Percentiles rank a stretch among this genome's conserved stretches.
phyloP scores from a whole-genome alignment of 2,113 vertebrate genomes.

The Trogon melanurus region DNA sequence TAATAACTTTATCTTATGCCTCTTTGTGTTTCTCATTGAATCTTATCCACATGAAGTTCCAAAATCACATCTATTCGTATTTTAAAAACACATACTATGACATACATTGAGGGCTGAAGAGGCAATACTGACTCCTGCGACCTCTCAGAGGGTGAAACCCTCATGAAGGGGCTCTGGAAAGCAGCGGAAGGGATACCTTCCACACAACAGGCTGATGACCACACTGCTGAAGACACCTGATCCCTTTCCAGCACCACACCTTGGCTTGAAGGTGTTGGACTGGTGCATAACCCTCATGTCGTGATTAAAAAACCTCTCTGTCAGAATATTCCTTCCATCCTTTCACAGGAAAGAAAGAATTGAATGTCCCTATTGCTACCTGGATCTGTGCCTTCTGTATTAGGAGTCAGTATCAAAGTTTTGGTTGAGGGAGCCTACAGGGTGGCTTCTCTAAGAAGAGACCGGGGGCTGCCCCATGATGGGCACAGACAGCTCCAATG shows the following conservation, averaged over 20 bases:
- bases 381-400: neutral
- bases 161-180: neutral
- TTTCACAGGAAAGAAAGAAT: neutral
- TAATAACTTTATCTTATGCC: neutral
- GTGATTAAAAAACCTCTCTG: neutral
- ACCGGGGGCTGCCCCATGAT: fast-evolving
- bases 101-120: neutral
- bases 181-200: neutral
- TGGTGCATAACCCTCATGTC: neutral
- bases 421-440: neutral
- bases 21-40: neutral
- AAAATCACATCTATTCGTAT: neutral
- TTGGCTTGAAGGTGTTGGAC: neutral
- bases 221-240: neutral
- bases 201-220: neutral
- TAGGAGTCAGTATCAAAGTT: neutral
- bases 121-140: neutral
- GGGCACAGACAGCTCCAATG: fast-evolving
- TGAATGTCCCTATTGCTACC: neutral
- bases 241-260: neutral
- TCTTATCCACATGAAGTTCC: neutral
- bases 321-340: neutral
- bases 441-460: neutral
- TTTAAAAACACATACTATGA: neutral
- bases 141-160: neutral